These are phyloP conservation scores for Archivesica marissinica DNA, from an alignment of 1,140 invertebrate genomes.

Conservation along the genomic window DNA sequence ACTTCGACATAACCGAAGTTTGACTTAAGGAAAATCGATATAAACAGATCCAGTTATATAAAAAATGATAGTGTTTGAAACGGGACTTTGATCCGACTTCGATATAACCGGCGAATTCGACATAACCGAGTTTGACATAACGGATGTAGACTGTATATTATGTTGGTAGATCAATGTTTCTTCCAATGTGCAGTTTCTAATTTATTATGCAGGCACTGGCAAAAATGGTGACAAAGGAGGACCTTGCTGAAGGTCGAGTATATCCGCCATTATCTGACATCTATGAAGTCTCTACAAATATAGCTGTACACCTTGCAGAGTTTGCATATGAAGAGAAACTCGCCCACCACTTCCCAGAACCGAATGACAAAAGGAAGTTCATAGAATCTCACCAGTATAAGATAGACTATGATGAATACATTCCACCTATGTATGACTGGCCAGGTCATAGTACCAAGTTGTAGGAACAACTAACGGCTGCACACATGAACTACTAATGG, in stretches of 20 bases:
- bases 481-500: neutral
- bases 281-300: conserved; percentile 93
- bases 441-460: conserved; percentile 73
- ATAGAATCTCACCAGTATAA: conserved; percentile 85
- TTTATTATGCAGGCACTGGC: conserved; percentile 88
- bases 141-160: too few relatives aligned
- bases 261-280: conserved; percentile 97
- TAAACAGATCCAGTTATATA: too few relatives aligned
- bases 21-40: too few relatives aligned
- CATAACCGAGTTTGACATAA: too few relatives aligned
- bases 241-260: conserved; percentile 93
- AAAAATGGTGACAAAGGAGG: conserved; percentile 91
- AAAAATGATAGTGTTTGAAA: too few relatives aligned
- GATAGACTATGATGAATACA: conserved; percentile 85
- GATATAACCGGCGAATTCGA: too few relatives aligned
- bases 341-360: conserved; percentile 86
- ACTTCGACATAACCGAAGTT: too few relatives aligned
- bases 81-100: too few relatives aligned
- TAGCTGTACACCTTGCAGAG: conserved; percentile 93
- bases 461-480: neutral
- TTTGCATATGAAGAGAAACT: conserved; percentile 91
- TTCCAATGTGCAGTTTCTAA: neutral
- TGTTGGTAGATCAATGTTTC: neutral
- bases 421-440: conserved; percentile 85
- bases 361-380: conserved; percentile 85